phyloP scores from a whole-genome alignment of 2,797 vertebrate genomes.

The Pseudochromis fuscus region DNA sequence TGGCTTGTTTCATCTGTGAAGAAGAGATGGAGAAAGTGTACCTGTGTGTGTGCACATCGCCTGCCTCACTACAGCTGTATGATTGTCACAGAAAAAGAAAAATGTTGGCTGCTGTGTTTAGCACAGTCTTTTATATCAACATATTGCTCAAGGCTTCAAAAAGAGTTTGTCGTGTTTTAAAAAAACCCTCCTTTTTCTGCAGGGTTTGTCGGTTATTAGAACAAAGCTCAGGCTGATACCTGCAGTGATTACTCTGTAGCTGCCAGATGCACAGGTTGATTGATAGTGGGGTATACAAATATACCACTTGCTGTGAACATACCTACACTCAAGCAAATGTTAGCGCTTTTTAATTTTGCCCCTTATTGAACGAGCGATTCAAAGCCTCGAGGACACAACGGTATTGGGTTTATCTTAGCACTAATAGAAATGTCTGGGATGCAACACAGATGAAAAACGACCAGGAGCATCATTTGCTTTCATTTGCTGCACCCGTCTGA shows the following conservation, averaged over 20 bases:
- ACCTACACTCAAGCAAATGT: constrained; percentile 9
- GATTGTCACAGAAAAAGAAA: constrained; percentile 44
- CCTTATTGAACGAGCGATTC: background rate
- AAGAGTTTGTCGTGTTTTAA: constrained; percentile 28
- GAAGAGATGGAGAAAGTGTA: constrained; percentile 27
- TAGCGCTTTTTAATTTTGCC: background rate
- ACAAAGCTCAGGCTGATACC: constrained; percentile 37
- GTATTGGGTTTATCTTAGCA: background rate
- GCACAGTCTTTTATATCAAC: constrained; percentile 43
- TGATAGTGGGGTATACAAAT: constrained; percentile 14
- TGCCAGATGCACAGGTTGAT: constrained; percentile 24
- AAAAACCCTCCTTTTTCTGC: constrained; percentile 26
- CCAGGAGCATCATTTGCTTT: background rate
- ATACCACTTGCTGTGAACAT: constrained; percentile 8
- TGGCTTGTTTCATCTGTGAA: constrained; percentile 52
- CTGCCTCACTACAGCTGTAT: constrained; percentile 26
- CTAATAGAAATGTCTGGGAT: background rate
- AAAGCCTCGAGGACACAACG: background rate
- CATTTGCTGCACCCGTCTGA: background rate
- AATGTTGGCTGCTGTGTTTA: constrained; percentile 42
- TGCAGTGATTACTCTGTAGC: constrained; percentile 39
- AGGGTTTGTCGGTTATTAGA: constrained; percentile 31
- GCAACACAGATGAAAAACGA: background rate
- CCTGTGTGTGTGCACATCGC: constrained; percentile 46
- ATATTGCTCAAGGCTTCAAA: constrained; percentile 42